Percentiles rank a stretch among this genome's conserved stretches.
phyloP scores from a whole-genome alignment of 1,140 invertebrate genomes.

The Papilio polyxenes region DNA sequence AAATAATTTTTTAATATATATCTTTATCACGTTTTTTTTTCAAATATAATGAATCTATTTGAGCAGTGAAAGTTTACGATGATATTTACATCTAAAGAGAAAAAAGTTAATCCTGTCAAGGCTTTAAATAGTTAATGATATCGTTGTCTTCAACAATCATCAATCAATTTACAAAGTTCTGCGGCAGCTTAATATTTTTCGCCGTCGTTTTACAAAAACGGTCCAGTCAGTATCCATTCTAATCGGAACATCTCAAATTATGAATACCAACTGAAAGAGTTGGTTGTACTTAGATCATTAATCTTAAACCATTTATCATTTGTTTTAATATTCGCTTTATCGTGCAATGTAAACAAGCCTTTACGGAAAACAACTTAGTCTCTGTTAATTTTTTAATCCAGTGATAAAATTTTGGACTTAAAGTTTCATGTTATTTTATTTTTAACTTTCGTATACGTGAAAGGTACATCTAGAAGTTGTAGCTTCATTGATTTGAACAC shows the following conservation, averaged over 20 bases:
- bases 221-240: conserved; percentile 45
- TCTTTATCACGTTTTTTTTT: too few relatives aligned
- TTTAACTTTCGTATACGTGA: too few relatives aligned
- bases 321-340: conserved; percentile 45
- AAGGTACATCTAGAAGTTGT: too few relatives aligned
- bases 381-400: conserved; percentile 44
- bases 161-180: background rate
- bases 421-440: background rate
- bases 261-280: conserved; percentile 50
- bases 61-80: too few relatives aligned
- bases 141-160: conserved; percentile 2
- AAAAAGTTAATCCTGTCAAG: background rate
- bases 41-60: too few relatives aligned
- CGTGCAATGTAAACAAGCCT: conserved; percentile 26
- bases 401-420: background rate
- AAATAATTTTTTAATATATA: too few relatives aligned
- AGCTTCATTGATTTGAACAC: too few relatives aligned
- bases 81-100: background rate
- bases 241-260: conserved; percentile 51
- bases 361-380: conserved; percentile 44
- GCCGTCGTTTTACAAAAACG: conserved; percentile 44
- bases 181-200: conserved; percentile 24
- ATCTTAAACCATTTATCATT: conserved; percentile 52
- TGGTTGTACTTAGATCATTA: conserved; percentile 49
- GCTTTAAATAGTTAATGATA: conserved; percentile 2